These are phyloP conservation scores for Pristiophorus japonicus DNA, from an alignment of 2,113 vertebrate species.

Conservation along the genomic window DNA sequence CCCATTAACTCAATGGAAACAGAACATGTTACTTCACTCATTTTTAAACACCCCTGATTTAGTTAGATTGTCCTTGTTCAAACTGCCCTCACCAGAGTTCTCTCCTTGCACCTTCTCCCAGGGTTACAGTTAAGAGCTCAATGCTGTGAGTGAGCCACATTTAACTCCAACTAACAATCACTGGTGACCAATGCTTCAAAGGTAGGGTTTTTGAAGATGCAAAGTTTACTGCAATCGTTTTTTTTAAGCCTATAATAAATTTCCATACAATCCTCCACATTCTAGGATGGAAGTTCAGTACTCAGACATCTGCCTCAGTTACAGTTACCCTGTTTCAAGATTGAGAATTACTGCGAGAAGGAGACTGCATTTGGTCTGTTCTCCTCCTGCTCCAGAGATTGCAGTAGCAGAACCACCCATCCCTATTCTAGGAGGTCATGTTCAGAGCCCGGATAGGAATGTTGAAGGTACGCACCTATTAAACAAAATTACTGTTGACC, in stretches of 20 bases:
- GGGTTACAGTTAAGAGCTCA: not conserved
- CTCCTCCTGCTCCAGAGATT: not conserved
- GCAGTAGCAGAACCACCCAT: not conserved
- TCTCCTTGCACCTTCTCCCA: not conserved
- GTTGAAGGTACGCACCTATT: not conserved
- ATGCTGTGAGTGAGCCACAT: too few species aligned
- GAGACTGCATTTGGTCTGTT: not conserved
- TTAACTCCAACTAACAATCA: not conserved
- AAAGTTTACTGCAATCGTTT: not conserved
- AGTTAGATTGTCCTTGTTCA: not conserved
- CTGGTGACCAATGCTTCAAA: not conserved
- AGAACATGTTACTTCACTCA: too few species aligned
- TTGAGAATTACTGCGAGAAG: not conserved
- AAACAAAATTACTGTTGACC: not conserved
- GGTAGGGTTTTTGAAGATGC: not conserved
- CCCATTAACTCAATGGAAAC: too few species aligned
- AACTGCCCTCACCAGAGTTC: not conserved
- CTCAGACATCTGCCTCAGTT: not conserved
- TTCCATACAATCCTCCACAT: not conserved
- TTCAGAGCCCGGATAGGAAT: not conserved
- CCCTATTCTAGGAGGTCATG: not conserved
- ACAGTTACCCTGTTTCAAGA: not conserved
- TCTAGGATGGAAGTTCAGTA: not conserved
- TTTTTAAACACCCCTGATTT: not conserved
- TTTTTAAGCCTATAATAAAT: not conserved